Conservation (phyloP, 2,113 vertebrate species). For the Silurus asotus region DNA sequence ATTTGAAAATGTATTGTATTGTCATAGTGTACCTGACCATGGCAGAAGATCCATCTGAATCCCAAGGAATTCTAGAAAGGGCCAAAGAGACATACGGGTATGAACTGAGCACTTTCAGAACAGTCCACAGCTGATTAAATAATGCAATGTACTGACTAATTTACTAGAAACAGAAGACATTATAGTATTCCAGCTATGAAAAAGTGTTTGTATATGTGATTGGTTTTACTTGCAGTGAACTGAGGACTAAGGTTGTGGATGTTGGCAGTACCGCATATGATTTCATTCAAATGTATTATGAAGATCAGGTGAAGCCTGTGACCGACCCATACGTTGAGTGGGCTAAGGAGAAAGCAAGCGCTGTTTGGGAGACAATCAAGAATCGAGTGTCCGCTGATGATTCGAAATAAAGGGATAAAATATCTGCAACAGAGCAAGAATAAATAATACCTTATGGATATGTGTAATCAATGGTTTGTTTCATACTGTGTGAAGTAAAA, state of each 20-base stretch:
- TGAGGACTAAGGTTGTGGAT: conserved; percentile 44
- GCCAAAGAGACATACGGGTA: conserved; percentile 59
- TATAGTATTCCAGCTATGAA: neutral
- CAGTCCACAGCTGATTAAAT: neutral
- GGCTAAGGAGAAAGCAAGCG: conserved; percentile 49
- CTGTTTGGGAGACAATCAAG: conserved; percentile 56
- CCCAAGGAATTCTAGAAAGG: conserved; percentile 54
- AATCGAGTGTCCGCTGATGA: neutral
- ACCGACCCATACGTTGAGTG: conserved; percentile 58
- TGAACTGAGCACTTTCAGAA: neutral
- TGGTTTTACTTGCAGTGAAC: conserved; percentile 50
- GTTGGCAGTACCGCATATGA: conserved; percentile 2
- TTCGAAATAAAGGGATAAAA: neutral
- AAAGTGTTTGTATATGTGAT: neutral
- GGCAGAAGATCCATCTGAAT: conserved; percentile 39
- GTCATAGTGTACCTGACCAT: conserved; percentile 40
- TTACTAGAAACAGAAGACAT: neutral
- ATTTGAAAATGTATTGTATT: neutral
- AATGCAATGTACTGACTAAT: neutral
- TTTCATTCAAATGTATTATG: conserved; percentile 60
- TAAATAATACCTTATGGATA: neutral
- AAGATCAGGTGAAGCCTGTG: conserved; percentile 67
- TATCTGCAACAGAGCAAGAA: neutral
- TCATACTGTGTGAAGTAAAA: neutral
- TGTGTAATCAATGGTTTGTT: neutral